Base-by-base conservation (phyloP, 2,888 invertebrate species). In the Trachelus stipa region DNA sequence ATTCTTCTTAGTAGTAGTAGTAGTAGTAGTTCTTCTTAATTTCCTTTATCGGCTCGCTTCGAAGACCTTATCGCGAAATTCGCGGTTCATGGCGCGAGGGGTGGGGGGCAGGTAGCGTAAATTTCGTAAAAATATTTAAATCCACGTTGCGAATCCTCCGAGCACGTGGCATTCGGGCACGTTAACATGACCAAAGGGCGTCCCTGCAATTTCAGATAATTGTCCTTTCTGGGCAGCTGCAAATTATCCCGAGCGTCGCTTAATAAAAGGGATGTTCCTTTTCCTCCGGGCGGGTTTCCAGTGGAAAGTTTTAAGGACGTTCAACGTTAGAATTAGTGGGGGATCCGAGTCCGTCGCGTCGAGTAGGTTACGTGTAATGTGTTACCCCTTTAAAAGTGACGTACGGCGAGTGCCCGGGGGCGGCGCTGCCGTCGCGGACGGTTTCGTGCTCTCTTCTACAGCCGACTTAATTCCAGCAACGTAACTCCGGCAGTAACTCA, bases 391-490 rank as follows among this genome's bases (percentile, higher is more conserved):
- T 71, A 76, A 76, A 76, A 69, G 69, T 76, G 76, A 76, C 76
- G 35, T 69, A 71, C 69, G 69, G 71, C 30, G 33, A 68, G 15
- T 34, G 34, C 68, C 35, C 31, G 75, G 34, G 34, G 56, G 37
- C 34, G 75, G 75, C 69, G 31, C 69, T 33, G 69, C 33, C 69
- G 69, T 31, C 69, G 69, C 69, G 69, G 33, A 69, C 33, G 40
- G 30, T n/a, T 68, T 69, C 76, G 68, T 37, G 68, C 71, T 34
- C 69, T 76, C 76, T 76, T 69, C 69, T 68, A 40, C 33, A 73
- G 30, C 31, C 73, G 77, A 77, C 77, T 77, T 74, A 71, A 77
- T 77, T 77, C 69, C 77, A 34, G 73, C 40, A n/a, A 34, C 77
- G 40, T 73, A 77, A 77, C 73, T 77, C 73, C 40, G n/a, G 56